Evolutionary conservation across 2,113 vertebrate genomes (phyloP).

Genomic region (Leptobrachium ailaonicum): DNA sequence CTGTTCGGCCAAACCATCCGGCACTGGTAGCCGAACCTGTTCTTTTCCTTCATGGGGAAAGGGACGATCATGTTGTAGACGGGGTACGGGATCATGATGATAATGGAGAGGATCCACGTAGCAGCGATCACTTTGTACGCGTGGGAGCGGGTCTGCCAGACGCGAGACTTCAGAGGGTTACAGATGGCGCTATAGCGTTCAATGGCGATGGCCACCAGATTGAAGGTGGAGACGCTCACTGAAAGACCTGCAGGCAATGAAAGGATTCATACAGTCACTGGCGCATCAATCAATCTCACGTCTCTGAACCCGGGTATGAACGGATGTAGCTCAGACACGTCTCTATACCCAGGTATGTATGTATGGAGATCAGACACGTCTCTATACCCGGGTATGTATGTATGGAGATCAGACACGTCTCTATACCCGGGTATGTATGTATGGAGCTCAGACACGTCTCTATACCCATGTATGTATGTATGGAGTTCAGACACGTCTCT

Average conservation of each 20-base stretch:
- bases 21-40: slow-evolving; percentile 69
- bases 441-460: too few species aligned
- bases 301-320: too few species aligned
- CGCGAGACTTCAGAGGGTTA: slow-evolving; percentile 87
- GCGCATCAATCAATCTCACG: too few species aligned
- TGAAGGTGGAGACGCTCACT: slow-evolving; percentile 93
- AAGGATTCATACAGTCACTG: not conserved
- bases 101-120: slow-evolving; percentile 84
- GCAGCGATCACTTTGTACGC: slow-evolving; percentile 85
- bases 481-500: too few species aligned
- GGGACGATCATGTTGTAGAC: slow-evolving; percentile 74
- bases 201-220: slow-evolving; percentile 91
- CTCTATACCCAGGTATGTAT: too few species aligned
- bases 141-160: slow-evolving; percentile 94
- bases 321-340: too few species aligned
- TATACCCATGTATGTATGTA: too few species aligned
- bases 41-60: slow-evolving; percentile 58
- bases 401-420: too few species aligned
- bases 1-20: slow-evolving; percentile 77
- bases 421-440: too few species aligned
- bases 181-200: slow-evolving; percentile 97
- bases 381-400: rapidly evolving
- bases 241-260: slow-evolving; percentile 76
- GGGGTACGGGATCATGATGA: slow-evolving; percentile 91
- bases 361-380: too few species aligned